These are phyloP conservation scores for Phytoseiulus persimilis DNA, from an alignment of 2,888 invertebrate species.

Conservation along the genomic window DNA sequence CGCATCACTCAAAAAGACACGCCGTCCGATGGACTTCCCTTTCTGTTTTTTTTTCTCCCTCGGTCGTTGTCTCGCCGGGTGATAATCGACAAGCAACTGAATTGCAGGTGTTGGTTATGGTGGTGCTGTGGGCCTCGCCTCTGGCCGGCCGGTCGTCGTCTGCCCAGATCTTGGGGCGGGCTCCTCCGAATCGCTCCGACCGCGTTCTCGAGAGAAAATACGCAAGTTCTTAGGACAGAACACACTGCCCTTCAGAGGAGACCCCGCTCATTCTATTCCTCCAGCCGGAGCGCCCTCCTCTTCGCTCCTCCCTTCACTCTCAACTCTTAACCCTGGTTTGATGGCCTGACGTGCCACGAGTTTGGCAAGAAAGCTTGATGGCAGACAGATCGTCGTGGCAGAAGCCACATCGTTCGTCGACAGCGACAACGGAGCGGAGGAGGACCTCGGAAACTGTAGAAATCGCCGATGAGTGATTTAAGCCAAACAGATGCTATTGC, in stretches of 20 bases:
- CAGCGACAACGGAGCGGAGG: background rate
- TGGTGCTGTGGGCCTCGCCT: background rate
- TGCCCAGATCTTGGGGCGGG: background rate
- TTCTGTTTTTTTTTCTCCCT: background rate
- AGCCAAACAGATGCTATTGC: conserved; percentile 5
- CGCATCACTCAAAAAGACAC: background rate
- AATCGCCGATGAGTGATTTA: background rate
- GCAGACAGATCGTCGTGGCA: background rate
- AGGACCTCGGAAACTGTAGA: background rate
- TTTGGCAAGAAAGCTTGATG: background rate
- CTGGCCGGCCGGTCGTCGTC: background rate
- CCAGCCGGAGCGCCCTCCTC: background rate
- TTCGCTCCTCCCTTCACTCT: background rate
- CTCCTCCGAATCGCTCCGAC: background rate
- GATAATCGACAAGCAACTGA: background rate
- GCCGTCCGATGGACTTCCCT: background rate
- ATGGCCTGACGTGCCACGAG: background rate
- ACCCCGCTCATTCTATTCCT: background rate
- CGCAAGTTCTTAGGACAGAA: no score
- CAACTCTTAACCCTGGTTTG: background rate
- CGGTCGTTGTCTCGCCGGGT: background rate
- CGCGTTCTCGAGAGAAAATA: no score
- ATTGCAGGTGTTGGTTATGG: background rate
- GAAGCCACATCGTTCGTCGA: background rate
- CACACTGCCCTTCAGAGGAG: no score